These are phyloP conservation scores for Canis aureus DNA, from an alignment of 2,113 vertebrate species.

Conservation along the genomic window DNA sequence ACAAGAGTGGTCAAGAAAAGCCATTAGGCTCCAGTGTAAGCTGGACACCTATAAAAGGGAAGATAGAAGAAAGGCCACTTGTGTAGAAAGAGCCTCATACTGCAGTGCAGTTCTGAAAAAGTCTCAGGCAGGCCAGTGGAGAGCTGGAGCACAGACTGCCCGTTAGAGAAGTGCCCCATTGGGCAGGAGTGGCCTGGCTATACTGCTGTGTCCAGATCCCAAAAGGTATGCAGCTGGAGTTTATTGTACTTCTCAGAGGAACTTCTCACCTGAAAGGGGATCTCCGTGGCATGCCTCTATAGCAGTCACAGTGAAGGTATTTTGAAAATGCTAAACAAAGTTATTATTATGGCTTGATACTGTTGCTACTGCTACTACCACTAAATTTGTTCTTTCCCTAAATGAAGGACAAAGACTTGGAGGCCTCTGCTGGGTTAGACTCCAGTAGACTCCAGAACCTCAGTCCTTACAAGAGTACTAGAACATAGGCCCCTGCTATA, in stretches of 20 bases:
- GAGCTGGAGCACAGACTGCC: background rate
- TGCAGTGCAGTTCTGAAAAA: background rate
- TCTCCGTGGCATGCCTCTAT: background rate
- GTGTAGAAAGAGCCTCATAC: background rate
- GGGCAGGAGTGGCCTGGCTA: background rate
- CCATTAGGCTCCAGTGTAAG: background rate
- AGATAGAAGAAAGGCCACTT: background rate
- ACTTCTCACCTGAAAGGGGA: background rate
- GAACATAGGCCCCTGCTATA: background rate
- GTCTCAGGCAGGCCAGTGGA: background rate
- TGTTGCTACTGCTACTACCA: background rate
- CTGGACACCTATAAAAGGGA: background rate
- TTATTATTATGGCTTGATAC: background rate
- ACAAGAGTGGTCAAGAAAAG: background rate
- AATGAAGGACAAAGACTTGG: background rate
- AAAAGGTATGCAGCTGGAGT: background rate
- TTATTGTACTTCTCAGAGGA: background rate
- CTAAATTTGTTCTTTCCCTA: background rate
- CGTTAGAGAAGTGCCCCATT: background rate
- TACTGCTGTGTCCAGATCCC: background rate
- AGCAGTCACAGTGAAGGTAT: background rate
- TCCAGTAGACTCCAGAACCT: background rate
- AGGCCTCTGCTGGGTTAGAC: background rate
- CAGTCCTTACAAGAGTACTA: background rate
- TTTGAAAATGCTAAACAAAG: conserved; percentile 9